These are phyloP conservation scores for Nomada ferruginata DNA, from an alignment of 2,888 invertebrate genomes.

Conservation along the genomic window DNA sequence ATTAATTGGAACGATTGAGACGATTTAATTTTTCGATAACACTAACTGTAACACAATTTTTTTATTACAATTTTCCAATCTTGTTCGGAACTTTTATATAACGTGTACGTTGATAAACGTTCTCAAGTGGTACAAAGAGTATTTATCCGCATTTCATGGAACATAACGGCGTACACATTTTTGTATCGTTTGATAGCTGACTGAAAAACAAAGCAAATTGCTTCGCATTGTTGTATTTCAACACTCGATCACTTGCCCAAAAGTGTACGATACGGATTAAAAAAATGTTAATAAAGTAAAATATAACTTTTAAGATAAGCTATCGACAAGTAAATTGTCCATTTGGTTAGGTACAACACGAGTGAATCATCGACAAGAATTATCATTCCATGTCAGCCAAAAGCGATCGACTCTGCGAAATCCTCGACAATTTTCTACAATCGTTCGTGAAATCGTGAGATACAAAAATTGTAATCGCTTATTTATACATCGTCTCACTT, in stretches of 20 bases:
- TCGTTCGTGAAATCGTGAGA: background rate
- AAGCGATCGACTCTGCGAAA: background rate
- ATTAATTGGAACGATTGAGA: too few species aligned
- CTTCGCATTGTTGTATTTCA: background rate
- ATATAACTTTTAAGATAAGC: slow-evolving; percentile 25
- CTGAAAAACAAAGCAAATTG: background rate
- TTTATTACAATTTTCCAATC: too few species aligned
- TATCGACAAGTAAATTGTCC: slow-evolving; percentile 19
- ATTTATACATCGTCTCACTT: background rate
- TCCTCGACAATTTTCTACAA: background rate
- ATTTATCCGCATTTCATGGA: slow-evolving; percentile 4
- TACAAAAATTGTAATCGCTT: background rate
- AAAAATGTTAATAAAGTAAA: slow-evolving; percentile 4
- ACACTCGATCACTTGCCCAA: background rate
- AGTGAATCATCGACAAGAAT: slow-evolving; percentile 15
- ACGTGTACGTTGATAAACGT: background rate
- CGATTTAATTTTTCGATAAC: too few species aligned
- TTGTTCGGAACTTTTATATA: too few species aligned
- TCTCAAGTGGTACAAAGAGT: background rate
- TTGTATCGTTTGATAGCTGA: background rate
- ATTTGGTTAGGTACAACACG: background rate
- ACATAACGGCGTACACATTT: background rate
- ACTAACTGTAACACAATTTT: too few species aligned
- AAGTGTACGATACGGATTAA: background rate
- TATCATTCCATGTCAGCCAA: background rate